Percentiles rank a stretch among this genome's conserved stretches.
These are phyloP conservation scores for Telenomus remus DNA, from an alignment of 1,140 invertebrate species.

Conservation along the genomic window DNA sequence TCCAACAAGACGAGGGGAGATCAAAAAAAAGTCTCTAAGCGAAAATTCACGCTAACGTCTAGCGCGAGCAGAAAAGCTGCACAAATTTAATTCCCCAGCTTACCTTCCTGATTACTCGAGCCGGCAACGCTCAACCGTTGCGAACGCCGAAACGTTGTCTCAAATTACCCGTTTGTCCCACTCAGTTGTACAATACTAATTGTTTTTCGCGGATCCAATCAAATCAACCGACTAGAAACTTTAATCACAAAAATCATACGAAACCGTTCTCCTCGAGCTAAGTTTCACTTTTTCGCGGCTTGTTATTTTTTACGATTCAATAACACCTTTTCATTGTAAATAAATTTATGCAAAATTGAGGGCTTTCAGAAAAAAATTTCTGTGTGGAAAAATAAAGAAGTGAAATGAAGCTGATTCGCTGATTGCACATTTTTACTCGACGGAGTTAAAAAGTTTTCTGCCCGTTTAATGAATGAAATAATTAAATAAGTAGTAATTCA, in stretches of 20 bases:
- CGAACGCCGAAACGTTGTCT: constrained; percentile 15
- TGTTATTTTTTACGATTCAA: no score
- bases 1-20: background rate
- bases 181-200: constrained; percentile 21
- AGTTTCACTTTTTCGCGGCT: no score
- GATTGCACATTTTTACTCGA: background rate
- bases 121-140: constrained; percentile 3
- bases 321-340: no score
- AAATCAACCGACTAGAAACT: constrained; percentile 1
- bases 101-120: constrained; percentile 31
- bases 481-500: constrained; percentile 27
- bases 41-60: constrained; percentile 31
- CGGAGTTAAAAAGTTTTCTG: background rate
- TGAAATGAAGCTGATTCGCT: no score
- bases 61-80: constrained; percentile 34
- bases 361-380: no score
- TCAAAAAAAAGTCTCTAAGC: constrained; percentile 37
- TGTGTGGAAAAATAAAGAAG: no score
- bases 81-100: constrained; percentile 47
- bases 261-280: background rate
- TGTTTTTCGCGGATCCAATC: constrained; percentile 17
- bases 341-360: no score
- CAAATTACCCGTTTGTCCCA: constrained; percentile 20
- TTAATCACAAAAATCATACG: constrained; percentile 2
- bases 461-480: background rate